Conservation (phyloP, 2,888 invertebrate species). For the Liodrosophila aerea region DNA sequence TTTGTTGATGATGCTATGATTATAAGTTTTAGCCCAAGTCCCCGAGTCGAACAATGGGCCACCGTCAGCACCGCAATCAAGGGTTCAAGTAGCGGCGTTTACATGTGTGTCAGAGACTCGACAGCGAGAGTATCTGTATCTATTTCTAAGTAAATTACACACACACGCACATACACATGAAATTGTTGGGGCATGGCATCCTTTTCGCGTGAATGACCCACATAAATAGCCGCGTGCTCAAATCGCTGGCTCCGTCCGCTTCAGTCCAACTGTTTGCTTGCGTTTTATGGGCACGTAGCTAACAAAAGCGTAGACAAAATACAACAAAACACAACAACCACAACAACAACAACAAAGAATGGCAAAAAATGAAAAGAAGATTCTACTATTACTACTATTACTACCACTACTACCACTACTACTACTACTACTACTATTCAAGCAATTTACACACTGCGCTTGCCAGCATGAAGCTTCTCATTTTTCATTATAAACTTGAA, state of each 20-base stretch:
- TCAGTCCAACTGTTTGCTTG: constrained; percentile 23
- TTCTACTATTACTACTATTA: too few relatives aligned
- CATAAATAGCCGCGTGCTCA: constrained; percentile 63
- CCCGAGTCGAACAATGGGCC: constrained; percentile 52
- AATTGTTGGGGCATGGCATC: constrained; percentile 31
- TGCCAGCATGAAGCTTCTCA: constrained; percentile 22
- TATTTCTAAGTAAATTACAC: constrained; percentile 69
- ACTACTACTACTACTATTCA: too few relatives aligned
- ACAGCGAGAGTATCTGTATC: constrained; percentile 53
- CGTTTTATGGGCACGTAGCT: constrained; percentile 61
- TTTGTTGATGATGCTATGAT: constrained; percentile 73
- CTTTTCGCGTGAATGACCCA: constrained; percentile 69
- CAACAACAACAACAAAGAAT: constrained; percentile 19
- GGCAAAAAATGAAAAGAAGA: too few relatives aligned
- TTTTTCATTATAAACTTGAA: constrained; percentile 45
- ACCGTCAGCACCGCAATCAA: constrained; percentile 57
- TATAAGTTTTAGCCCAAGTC: constrained; percentile 68
- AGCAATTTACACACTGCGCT: constrained; percentile 22
- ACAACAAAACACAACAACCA: constrained; percentile 4
- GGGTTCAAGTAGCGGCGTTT: constrained; percentile 57
- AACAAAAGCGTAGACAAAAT: constrained; percentile 24
- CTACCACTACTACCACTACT: too few relatives aligned
- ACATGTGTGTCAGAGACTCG: constrained; percentile 36
- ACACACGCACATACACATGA: not conserved
- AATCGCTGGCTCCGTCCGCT: constrained; percentile 31